Evolutionary conservation across 1,140 invertebrate species (phyloP).

Genomic region (Pantala flavescens): DNA sequence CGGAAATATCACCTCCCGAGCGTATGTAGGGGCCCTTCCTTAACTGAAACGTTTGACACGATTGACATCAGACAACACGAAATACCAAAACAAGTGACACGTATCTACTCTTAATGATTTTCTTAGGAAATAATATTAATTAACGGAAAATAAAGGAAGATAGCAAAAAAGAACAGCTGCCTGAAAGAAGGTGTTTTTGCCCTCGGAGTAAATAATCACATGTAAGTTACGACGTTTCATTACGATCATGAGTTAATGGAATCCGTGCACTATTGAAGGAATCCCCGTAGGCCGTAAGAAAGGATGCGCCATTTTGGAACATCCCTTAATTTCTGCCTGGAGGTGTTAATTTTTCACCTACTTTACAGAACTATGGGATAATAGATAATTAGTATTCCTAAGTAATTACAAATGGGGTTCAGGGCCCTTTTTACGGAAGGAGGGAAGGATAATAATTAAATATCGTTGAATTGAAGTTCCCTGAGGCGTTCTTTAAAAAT

Average conservation of each 20-base stretch:
- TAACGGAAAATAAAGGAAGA: too few species aligned
- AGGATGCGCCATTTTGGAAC: slow-evolving; percentile 18
- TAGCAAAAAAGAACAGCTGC: too few species aligned
- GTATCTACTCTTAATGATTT: too few species aligned
- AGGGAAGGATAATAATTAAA: neutral
- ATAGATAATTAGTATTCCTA: neutral
- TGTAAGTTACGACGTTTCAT: neutral
- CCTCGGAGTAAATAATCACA: too few species aligned
- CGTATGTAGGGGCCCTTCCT: too few species aligned
- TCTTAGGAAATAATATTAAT: too few species aligned
- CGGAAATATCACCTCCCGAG: too few species aligned
- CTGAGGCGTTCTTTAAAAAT: slow-evolving; percentile 26
- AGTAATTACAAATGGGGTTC: neutral
- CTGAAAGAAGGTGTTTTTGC: too few species aligned
- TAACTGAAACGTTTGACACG: too few species aligned
- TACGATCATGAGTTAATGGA: neutral
- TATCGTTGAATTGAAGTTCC: neutral
- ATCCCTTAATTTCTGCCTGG: slow-evolving; percentile 18
- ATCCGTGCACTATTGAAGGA: slow-evolving; percentile 14
- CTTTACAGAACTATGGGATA: neutral
- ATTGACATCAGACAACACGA: too few species aligned
- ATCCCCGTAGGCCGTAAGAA: slow-evolving; percentile 17
- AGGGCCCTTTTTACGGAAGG: neutral
- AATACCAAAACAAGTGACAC: too few species aligned
- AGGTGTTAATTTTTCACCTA: slow-evolving; percentile 11